phyloP scores from a whole-genome alignment of 1,140 invertebrate species.

The Papilio glaucus region DNA sequence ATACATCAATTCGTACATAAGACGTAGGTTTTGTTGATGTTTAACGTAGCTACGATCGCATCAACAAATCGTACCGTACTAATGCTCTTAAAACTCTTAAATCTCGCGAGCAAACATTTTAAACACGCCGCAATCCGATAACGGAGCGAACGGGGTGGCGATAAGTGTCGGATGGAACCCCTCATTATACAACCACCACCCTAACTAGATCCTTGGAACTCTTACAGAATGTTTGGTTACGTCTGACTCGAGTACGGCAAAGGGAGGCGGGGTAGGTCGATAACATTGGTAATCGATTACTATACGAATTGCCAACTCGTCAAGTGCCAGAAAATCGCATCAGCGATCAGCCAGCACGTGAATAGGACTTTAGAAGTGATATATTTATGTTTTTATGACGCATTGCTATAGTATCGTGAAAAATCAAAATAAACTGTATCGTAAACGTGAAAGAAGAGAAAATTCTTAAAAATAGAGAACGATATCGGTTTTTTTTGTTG shows the following conservation, averaged over 20 bases:
- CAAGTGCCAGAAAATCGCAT: conserved; percentile 70
- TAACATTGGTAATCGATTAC: conserved; percentile 47
- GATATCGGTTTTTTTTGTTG: too few relatives aligned
- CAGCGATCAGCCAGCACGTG: conserved; percentile 38
- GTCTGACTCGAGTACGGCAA: not conserved
- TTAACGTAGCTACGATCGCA: too few relatives aligned
- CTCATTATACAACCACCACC: conserved; percentile 36
- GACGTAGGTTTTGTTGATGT: too few relatives aligned
- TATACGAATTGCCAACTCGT: conserved; percentile 55
- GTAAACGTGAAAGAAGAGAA: too few relatives aligned
- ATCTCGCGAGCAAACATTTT: too few relatives aligned
- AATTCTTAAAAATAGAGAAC: too few relatives aligned
- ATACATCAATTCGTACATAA: too few relatives aligned
- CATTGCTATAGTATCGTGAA: not conserved
- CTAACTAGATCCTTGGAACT: conserved; percentile 25
- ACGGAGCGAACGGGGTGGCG: conserved; percentile 47
- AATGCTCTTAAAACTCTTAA: too few relatives aligned
- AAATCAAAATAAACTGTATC: too few relatives aligned
- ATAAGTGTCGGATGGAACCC: conserved; percentile 40
- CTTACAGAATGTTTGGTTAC: not conserved
- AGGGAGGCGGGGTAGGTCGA: conserved; percentile 35
- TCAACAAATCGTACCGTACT: too few relatives aligned
- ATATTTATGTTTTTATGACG: not conserved
- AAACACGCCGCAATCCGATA: too few relatives aligned
- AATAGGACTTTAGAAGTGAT: not conserved